A percentile compares a stretch with the other conserved stretches of the same genome.
Conservation (phyloP, 2,113 vertebrate species). For the Pseudonaja textilis region DNA sequence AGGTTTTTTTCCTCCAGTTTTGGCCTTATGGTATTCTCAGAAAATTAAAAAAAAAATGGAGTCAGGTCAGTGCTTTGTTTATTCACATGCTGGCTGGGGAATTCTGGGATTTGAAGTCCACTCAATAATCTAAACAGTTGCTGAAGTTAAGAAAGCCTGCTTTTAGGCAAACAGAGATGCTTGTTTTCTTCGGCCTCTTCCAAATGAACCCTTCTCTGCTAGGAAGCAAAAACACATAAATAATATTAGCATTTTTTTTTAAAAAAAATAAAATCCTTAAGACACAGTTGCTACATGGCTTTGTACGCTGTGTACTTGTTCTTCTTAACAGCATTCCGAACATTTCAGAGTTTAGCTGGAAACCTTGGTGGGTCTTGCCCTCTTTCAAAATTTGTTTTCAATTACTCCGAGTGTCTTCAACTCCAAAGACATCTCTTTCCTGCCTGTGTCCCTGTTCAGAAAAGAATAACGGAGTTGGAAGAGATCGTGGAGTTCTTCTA, state of each 20-base stretch:
- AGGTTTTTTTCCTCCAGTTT: neutral
- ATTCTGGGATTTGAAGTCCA: neutral
- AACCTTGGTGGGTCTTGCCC: conserved; percentile 1
- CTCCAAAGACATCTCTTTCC: conserved; percentile 30
- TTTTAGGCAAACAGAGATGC: conserved; percentile 14
- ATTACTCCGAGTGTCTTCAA: conserved; percentile 55
- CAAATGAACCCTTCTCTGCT: conserved; percentile 27
- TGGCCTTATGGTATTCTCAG: neutral
- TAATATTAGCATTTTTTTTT: conserved; percentile 18
- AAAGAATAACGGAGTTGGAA: conserved; percentile 31
- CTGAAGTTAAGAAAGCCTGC: neutral
- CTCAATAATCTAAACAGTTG: neutral
- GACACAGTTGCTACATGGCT: conserved; percentile 38
- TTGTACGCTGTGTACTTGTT: conserved; percentile 50
- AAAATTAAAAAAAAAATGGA: neutral
- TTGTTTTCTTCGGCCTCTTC: conserved; percentile 36
- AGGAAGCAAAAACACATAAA: neutral
- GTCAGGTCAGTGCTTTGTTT: neutral
- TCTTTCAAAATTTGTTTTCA: conserved; percentile 62
- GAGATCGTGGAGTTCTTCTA: neutral
- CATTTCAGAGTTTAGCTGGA: conserved; percentile 53
- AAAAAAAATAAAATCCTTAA: conserved; percentile 39
- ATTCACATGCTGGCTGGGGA: neutral
- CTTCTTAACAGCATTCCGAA: conserved; percentile 54
- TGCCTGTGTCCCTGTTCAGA: conserved; percentile 32